Evolutionary conservation across 2,797 vertebrate species (phyloP).

Genomic region (Anguilla pacifica): DNA sequence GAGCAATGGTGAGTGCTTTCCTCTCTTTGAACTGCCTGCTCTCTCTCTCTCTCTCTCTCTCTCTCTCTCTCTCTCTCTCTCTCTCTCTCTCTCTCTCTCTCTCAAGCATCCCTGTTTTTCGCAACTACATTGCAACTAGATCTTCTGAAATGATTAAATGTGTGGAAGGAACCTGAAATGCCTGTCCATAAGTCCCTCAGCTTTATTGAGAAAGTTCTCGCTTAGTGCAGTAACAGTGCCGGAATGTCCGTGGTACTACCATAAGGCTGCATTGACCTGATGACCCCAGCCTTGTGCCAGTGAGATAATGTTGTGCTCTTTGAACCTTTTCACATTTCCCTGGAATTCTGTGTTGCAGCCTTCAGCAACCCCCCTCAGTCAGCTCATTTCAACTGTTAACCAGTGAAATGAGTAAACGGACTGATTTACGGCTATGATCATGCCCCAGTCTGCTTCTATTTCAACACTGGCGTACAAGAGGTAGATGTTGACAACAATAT

Average conservation of each 20-base stretch:
- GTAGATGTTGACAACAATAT: background rate
- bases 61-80: background rate
- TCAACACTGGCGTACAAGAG: background rate
- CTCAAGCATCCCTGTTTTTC: background rate
- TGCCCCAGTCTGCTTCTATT: background rate
- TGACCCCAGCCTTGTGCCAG: background rate
- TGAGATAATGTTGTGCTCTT: background rate
- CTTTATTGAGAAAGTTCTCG: background rate
- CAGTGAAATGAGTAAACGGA: background rate
- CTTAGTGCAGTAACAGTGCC: background rate
- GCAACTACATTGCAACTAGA: background rate
- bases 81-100: background rate
- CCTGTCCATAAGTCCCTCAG: background rate
- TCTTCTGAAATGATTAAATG: background rate
- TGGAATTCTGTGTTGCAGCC: background rate
- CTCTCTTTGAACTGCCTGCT: background rate
- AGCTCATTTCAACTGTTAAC: background rate
- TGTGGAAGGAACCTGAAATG: background rate
- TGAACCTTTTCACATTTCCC: background rate
- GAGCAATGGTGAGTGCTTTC: conserved; percentile 22
- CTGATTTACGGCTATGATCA: background rate
- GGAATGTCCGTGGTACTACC: background rate
- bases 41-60: background rate
- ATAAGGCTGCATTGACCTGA: background rate
- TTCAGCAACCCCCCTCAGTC: background rate